Evolutionary conservation across 2,797 vertebrate genomes (phyloP).

Genomic region (Telmatherina bonti): DNA sequence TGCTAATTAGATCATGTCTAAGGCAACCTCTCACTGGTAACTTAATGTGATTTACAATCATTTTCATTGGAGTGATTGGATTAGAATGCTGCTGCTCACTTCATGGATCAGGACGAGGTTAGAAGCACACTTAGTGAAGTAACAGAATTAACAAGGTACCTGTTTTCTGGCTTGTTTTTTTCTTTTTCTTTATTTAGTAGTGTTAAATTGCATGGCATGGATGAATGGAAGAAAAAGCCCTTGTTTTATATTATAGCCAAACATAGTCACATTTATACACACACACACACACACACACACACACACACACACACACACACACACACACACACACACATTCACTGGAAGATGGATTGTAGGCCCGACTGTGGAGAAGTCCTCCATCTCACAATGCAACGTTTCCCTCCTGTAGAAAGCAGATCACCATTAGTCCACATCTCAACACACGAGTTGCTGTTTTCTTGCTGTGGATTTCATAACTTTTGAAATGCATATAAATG

Average conservation of each 20-base stretch:
- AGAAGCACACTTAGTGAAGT: conserved; percentile 42
- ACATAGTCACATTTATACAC: neutral
- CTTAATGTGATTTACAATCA: conserved; percentile 82
- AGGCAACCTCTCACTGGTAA: conserved; percentile 76
- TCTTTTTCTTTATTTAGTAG: neutral
- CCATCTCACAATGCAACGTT: conserved; percentile 45
- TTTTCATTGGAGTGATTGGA: conserved; percentile 80
- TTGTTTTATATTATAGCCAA: conserved; percentile 1
- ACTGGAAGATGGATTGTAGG: conserved; percentile 49
- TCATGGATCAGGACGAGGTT: conserved; percentile 54
- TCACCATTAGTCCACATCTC: conserved; percentile 49
- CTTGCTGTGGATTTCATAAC: conserved; percentile 18
- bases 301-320: conserved; percentile 2
- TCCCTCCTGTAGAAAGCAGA: conserved; percentile 50
- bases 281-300: conserved; percentile 2
- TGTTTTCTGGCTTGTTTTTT: conserved; percentile 10
- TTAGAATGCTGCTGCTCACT: conserved; percentile 71
- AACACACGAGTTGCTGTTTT: conserved; percentile 64
- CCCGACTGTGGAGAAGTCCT: conserved; percentile 37
- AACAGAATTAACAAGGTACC: conserved; percentile 40
- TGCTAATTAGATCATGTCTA: conserved; percentile 80
- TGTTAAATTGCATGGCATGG: neutral
- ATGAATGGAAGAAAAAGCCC: conserved; percentile 21
- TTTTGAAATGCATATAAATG: conserved; percentile 9
- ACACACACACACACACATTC: conserved; percentile 11